Evolutionary conservation across 2,888 invertebrate genomes (phyloP), one percentile per base, ranked within the genome.

Genomic region (Conchocele bisecta): DNA sequence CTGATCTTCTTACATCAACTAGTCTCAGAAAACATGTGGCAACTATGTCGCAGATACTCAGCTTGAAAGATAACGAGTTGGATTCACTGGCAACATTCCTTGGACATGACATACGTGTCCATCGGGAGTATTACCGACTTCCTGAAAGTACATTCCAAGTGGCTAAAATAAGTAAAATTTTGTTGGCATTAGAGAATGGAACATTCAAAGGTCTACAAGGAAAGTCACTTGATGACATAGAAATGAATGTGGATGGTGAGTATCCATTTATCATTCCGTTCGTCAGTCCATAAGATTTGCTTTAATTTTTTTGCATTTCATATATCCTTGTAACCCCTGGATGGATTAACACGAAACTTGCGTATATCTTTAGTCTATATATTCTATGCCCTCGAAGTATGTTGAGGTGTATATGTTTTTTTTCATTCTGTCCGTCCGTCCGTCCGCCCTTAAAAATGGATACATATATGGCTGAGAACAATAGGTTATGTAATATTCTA

Each of bases 51-150:
- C 74, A 74, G 31, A 58, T 74, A 33, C 35, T 75, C 3, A 69
- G 67, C 22, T 51, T 75, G 22, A 64, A 60, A 31, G 75, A 75
- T 5, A 75, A 75, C 61, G 72, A 75, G 29, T 26, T 75, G 20
- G 71, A 70, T 53, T 20, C 33, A 9, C 22, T 75, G 5, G 63
- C 69, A 9, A 28, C 15, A 2, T 69, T 63, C 35, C 51, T 69
- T 7, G 69, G 69, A 9, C 69, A 69, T 44, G 63, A 63, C 42
- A 51, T 69, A 24, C 13, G 26, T 28, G 26, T 69, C 13, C 69
- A 63, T 56, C 29, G 57, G 22, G 42, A 63, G 26, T 69, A 51
- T 31, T 69, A 69, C 28, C 29, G 68, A 6, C 50, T 68, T 9
- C 68, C 68, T 1, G 39, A 68, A 26, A 51, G 57, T 51, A 68